Conservation (phyloP, 2,797 vertebrate species). For the Hirundo rustica region DNA sequence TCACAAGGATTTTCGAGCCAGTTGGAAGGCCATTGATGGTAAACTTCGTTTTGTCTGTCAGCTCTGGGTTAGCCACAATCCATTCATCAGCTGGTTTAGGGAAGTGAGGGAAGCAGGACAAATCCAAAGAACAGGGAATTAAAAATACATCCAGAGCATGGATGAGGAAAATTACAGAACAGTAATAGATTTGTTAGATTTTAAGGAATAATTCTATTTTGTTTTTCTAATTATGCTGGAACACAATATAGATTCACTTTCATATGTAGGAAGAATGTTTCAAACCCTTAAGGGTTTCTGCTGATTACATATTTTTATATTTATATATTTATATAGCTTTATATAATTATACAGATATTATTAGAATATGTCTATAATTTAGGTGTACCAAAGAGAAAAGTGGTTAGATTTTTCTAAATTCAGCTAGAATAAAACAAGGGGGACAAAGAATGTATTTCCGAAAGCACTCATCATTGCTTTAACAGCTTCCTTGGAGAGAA, state of each 20-base stretch:
- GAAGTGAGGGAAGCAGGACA: background rate
- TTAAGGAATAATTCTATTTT: background rate
- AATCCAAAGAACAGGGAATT: background rate
- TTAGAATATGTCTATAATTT: background rate
- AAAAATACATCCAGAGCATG: background rate
- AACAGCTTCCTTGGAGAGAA: slow-evolving; percentile 8
- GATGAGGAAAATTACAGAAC: background rate
- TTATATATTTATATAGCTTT: background rate
- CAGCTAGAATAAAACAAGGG: background rate
- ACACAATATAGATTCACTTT: background rate
- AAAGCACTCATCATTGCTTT: background rate
- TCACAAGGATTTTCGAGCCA: slow-evolving; percentile 87
- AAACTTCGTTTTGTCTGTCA: slow-evolving; percentile 92
- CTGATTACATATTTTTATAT: background rate
- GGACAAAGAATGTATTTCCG: background rate
- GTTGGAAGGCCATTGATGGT: slow-evolving; percentile 87
- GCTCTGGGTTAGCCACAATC: slow-evolving; percentile 84
- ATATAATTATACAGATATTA: background rate
- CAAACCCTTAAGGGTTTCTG: background rate
- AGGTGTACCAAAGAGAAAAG: background rate
- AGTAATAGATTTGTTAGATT: background rate
- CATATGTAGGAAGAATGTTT: background rate
- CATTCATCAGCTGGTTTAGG: slow-evolving; percentile 84
- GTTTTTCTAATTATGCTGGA: background rate
- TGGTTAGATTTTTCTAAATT: background rate